Evolutionary conservation across 1,140 invertebrate genomes (phyloP), one percentile per base, ranked within the genome.

Genomic region (Rhagoletis zephyria): DNA sequence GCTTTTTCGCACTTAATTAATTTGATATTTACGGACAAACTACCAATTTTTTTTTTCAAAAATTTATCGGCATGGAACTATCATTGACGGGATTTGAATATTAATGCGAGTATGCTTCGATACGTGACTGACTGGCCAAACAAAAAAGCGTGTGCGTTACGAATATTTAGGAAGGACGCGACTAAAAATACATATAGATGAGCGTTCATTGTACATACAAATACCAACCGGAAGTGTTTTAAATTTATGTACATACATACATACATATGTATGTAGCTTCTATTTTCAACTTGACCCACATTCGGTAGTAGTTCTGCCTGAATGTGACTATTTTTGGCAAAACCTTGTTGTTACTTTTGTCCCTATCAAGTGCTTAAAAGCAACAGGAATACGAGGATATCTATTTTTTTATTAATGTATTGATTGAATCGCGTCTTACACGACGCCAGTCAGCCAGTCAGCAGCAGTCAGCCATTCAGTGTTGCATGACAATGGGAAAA

Each of bases 281-380:
- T n/a, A 56, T 56, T 81, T 56, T 56, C 7, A 81, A 81, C 74
- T 81, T 81, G 74, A 81, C 74, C 74, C 3, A 81, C 19, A 81
- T 81, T 59, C 48, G n/a, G 51, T 7, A 56, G 5, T 56, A n/a
- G 9, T 16, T 81, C 7, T 59, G 3, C n/a, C 3, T 56, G 56
- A 4, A 56, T 56, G 56, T 12, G 7, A 4, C n/a, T 77, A 77
- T 51, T 9, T 74, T 12, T 16, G 51, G 2, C 5, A 56, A 56
- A 56, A 56, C 10, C 10, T 5, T 56, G 10, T 56, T 56, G 51
- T 56, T 10, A 3, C 51, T 56, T 56, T 56, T 7, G 1, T 56
- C 1, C 5, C 10, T 56, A 5, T 3, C 51, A 56, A 56, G 3
- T 10, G 51, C 5, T 5, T 56, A 56, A 5, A 56, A 56, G 5